Conservation (phyloP, 2,797 vertebrate species). For the Ctenosaura bakeri region DNA sequence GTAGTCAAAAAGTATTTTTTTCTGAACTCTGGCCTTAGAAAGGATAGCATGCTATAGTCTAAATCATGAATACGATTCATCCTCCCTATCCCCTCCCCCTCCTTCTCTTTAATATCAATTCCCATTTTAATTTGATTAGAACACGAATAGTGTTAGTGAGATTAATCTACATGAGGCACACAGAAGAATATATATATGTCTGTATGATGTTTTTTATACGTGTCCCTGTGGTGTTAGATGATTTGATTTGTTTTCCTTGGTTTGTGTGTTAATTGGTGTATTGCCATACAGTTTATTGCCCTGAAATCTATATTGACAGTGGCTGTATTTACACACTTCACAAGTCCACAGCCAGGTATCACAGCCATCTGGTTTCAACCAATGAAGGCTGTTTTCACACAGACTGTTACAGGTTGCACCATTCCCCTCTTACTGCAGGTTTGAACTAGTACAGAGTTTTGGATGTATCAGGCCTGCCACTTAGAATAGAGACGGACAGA, state of each 20-base stretch:
- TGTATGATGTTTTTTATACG: neutral
- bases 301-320: neutral
- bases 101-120: neutral
- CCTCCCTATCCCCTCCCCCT: neutral
- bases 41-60: neutral
- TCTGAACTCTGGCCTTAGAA: neutral
- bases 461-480: neutral
- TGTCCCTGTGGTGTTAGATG: neutral
- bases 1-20: neutral
- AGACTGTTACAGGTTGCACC: neutral
- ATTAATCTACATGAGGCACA: neutral
- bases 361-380: neutral
- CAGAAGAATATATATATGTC: neutral
- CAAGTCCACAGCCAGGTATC: neutral
- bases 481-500: neutral
- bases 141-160: neutral
- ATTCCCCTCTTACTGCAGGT: neutral
- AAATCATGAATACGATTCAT: neutral
- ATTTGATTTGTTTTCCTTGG: neutral
- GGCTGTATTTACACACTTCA: neutral
- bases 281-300: neutral
- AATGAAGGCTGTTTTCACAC: neutral
- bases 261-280: neutral
- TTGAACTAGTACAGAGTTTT: neutral
- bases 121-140: neutral